phyloP scores from a whole-genome alignment of 2,797 vertebrate species.

The Clamator glandarius region DNA sequence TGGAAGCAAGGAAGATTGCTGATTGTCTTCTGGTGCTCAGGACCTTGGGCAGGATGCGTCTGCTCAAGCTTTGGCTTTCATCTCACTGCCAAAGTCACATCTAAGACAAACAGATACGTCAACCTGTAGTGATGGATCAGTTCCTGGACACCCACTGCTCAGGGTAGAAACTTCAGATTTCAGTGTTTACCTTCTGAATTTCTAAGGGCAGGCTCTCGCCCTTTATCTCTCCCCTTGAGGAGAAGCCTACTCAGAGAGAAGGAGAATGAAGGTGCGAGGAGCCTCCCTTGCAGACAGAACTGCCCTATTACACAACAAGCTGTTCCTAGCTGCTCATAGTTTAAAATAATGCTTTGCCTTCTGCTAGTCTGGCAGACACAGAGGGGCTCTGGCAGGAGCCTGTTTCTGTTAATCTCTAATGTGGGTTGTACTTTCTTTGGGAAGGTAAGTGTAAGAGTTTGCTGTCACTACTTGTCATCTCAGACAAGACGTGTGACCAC shows the following conservation, averaged over 20 bases:
- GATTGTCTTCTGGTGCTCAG: neutral
- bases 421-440: neutral
- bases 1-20: neutral
- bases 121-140: accelerated
- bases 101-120: neutral
- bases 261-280: neutral
- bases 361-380: neutral
- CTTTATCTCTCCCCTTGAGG: neutral
- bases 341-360: neutral
- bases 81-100: neutral
- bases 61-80: neutral
- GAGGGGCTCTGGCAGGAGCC: neutral
- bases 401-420: neutral
- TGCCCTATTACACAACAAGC: neutral
- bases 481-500: neutral
- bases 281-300: neutral
- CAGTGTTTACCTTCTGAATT: neutral
- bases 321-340: neutral
- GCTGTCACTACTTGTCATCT: neutral
- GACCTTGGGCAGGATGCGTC: neutral
- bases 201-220: neutral
- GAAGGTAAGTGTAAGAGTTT: neutral
- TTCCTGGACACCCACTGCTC: neutral
- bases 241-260: neutral
- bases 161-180: neutral